phyloP scores from a whole-genome alignment of 2,888 invertebrate species.

The Miltochrista miniata region DNA sequence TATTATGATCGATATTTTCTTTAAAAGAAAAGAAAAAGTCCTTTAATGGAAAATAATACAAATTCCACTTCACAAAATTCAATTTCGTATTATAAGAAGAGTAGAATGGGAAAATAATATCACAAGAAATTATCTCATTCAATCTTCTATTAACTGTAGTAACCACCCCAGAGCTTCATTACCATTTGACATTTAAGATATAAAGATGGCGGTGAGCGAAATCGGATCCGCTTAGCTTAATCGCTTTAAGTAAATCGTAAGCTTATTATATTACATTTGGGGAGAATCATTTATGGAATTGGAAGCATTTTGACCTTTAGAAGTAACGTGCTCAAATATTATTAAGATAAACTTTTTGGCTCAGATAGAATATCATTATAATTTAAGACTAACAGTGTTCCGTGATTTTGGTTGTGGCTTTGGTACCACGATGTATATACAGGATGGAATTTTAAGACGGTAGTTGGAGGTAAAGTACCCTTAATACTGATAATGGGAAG shows the following conservation, averaged over 20 bases:
- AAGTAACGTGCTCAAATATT: constrained; percentile 5
- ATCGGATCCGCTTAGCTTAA: constrained; percentile 16
- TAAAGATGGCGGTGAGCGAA: constrained; percentile 15
- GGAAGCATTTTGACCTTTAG: constrained; percentile 10
- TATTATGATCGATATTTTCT: too few relatives aligned
- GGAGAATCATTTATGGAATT: constrained; percentile 4
- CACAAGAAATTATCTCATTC: constrained; percentile 6
- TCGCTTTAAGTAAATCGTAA: constrained; percentile 14
- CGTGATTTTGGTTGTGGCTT: too few relatives aligned
- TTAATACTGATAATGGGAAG: too few relatives aligned
- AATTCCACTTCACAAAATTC: not conserved
- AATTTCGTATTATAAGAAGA: too few relatives aligned
- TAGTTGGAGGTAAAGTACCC: too few relatives aligned
- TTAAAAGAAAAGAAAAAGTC: not conserved
- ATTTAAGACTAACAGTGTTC: too few relatives aligned
- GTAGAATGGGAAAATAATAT: not conserved
- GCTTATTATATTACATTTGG: constrained; percentile 11
- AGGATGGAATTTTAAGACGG: too few relatives aligned
- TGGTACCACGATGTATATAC: too few relatives aligned
- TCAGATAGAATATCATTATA: too few relatives aligned
- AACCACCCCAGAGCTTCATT: constrained; percentile 15
- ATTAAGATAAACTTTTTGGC: not conserved
- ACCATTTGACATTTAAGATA: constrained; percentile 35
- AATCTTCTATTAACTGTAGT: constrained; percentile 10
- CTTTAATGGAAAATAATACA: not conserved